These are phyloP conservation scores for Sipunculus nudus DNA, from an alignment of 2,888 invertebrate genomes.

Conservation along the genomic window DNA sequence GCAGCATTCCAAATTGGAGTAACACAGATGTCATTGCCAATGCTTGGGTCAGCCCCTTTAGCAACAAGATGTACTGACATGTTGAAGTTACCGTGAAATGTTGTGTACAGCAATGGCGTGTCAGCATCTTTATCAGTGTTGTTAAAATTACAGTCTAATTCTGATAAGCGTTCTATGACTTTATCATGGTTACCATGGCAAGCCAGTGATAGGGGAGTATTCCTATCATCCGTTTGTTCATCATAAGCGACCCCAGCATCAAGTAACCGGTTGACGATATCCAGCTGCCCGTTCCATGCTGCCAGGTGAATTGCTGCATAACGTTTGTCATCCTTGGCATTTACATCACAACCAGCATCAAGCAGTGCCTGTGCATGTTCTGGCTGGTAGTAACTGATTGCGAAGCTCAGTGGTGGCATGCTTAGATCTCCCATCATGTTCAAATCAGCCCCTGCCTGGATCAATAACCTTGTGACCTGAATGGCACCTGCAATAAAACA, in stretches of 20 bases:
- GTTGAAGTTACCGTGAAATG: conserved; percentile 51
- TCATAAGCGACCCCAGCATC: conserved; percentile 45
- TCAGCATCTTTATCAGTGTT: conserved; percentile 55
- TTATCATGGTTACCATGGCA: conserved; percentile 47
- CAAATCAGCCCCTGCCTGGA: no score
- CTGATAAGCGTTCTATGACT: conserved; percentile 46
- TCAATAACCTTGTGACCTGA: no score
- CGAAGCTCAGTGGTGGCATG: no score
- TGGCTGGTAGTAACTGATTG: no score
- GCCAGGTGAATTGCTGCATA: conserved; percentile 56
- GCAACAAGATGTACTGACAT: conserved; percentile 44
- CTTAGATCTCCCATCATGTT: no score
- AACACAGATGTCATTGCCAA: conserved; percentile 41
- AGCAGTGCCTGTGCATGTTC: conserved; percentile 33
- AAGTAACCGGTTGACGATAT: conserved; percentile 43
- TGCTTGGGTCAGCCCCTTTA: conserved; percentile 51
- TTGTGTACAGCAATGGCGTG: conserved; percentile 54
- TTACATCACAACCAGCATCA: conserved; percentile 43
- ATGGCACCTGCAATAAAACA: no score
- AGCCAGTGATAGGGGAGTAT: conserved; percentile 55
- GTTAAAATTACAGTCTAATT: conserved; percentile 51
- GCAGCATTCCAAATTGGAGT: conserved; percentile 60
- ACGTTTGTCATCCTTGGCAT: conserved; percentile 38
- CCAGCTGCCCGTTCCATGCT: conserved; percentile 53
- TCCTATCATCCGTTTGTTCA: conserved; percentile 45